Evolutionary conservation across 1,140 invertebrate genomes (phyloP), one percentile per base, ranked within the genome.

Genomic region (Bombus confusus): DNA sequence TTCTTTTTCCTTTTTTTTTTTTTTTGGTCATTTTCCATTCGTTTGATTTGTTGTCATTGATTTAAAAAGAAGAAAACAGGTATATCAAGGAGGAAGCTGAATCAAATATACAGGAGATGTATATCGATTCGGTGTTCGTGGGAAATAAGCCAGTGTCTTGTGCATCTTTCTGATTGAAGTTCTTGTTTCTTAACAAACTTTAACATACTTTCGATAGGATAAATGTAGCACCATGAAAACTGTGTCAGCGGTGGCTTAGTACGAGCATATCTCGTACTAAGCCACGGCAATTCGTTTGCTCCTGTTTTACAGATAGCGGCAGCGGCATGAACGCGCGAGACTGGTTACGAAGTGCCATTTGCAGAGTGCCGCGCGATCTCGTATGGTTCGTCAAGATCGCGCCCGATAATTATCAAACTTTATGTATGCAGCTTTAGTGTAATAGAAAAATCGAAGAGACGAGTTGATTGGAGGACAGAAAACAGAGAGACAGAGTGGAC

Each of bases 301-400:
- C 39, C 74, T 91, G 39, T 91, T 91, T 91, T 91, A 1, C 90
- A 91, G 90, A 90, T 88, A 83, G 52, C 84, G 64, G 79, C 76
- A 57, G 89, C 90, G 82, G 85, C 85, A 91, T 91, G 89, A 91
- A 74, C 79, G 62, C 83, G 80, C 82, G 87, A 83, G 82, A 88
- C 72, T 85, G 87, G 86, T 90, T 88, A 79, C 78, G 72, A 85
- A 91, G 90, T 90, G 90, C 81, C 87, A 91, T 87, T 87, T 74
- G 79, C 87, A 76, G 64, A 80, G 78, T 87, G 62, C 88, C 81
- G 89, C 75, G 90, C 85, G 89, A 90, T 88, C 81, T 66, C 69
- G 78, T 84, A 71, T 74, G 79, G 71, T 81, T 62, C 64, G 64
- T 78, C 79, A 80, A 85, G 82, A 69, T 90, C 85, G 85, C 87